Conservation (phyloP, 1,140 invertebrate species). For the Diorhabda elongata region DNA sequence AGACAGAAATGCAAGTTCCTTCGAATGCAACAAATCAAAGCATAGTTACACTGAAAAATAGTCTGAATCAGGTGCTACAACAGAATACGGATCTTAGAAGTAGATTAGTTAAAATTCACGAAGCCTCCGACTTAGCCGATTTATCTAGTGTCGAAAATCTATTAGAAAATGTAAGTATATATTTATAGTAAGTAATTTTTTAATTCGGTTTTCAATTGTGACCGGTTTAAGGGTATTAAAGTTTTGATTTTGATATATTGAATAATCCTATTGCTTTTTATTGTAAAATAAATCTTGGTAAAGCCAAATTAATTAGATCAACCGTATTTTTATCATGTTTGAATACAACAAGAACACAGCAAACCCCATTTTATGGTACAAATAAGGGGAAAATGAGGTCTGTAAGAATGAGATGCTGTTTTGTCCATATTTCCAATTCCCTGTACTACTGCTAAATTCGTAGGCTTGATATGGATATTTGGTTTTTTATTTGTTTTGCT, state of each 20-base stretch:
- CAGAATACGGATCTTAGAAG: conserved; percentile 70
- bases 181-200: background rate
- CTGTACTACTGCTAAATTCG: too few relatives aligned
- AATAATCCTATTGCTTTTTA: too few relatives aligned
- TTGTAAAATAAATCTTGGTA: too few relatives aligned
- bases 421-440: too few relatives aligned
- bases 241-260: background rate
- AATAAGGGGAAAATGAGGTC: too few relatives aligned
- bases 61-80: conserved; percentile 61
- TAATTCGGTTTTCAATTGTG: background rate
- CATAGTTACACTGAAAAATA: conserved; percentile 54
- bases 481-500: background rate
- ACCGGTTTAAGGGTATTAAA: background rate
- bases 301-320: too few relatives aligned
- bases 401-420: too few relatives aligned
- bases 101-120: conserved; percentile 64
- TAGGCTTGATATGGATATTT: background rate
- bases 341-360: too few relatives aligned
- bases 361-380: too few relatives aligned
- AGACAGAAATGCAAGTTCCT: conserved; percentile 48
- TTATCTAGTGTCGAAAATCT: conserved; percentile 51
- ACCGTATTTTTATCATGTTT: too few relatives aligned
- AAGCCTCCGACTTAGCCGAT: conserved; percentile 57
- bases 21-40: conserved; percentile 35
- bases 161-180: conserved; percentile 47